A percentile compares a stretch with the other conserved stretches of the same genome.
phyloP scores from a whole-genome alignment of 2,113 vertebrate genomes.

The Mesembrinibis cayennensis region DNA sequence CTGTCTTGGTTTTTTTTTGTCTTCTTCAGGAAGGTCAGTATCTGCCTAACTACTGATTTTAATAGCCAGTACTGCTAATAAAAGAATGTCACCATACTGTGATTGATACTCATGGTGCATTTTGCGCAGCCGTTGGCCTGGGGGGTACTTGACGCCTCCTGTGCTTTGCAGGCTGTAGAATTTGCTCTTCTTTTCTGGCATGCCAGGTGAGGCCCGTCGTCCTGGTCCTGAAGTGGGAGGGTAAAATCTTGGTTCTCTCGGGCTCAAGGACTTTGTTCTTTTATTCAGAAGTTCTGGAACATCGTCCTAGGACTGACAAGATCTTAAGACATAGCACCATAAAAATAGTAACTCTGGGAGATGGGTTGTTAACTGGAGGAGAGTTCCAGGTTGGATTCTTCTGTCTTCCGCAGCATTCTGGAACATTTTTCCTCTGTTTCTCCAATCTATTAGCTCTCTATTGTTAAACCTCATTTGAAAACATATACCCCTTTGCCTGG shows the following conservation, averaged over 20 bases:
- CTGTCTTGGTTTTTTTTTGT: neutral
- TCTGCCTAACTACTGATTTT: neutral
- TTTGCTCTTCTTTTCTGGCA: neutral
- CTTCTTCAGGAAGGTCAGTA: neutral
- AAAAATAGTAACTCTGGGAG: neutral
- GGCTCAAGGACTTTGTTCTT: neutral
- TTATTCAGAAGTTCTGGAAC: neutral
- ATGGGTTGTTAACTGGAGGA: neutral
- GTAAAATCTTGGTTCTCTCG: neutral
- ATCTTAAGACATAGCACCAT: neutral
- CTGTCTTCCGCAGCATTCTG: neutral
- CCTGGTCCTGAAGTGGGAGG: neutral
- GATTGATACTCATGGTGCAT: neutral
- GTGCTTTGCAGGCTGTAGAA: neutral
- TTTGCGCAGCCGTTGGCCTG: neutral
- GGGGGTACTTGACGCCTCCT: neutral
- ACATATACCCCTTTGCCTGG: neutral
- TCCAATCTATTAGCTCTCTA: neutral
- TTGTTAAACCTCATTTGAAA: neutral
- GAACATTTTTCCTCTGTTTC: neutral
- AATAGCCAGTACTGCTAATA: neutral
- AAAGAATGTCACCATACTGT: neutral
- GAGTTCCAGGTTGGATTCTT: neutral
- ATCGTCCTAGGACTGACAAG: neutral
- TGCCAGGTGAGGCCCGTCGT: neutral